Conservation (phyloP, 2,113 vertebrate genomes). For the Cyprinodon variegatus region DNA sequence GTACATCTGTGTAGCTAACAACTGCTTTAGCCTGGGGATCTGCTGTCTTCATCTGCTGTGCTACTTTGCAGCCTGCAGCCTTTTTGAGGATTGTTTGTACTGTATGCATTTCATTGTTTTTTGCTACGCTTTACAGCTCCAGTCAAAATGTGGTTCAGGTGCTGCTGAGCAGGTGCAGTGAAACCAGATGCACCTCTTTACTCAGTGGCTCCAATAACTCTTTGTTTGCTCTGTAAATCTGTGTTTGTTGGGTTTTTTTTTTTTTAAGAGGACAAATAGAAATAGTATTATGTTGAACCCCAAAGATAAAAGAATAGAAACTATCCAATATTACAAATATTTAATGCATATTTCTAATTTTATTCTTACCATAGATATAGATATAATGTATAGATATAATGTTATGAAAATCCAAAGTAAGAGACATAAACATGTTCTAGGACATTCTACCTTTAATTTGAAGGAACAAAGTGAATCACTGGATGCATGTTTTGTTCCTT, state of each 20-base stretch:
- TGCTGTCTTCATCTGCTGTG: constrained; percentile 59
- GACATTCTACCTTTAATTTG: not conserved
- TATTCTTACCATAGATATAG: too few relatives aligned
- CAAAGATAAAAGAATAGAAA: not conserved
- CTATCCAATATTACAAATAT: too few relatives aligned
- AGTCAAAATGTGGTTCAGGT: constrained; percentile 65
- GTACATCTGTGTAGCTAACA: constrained; percentile 48
- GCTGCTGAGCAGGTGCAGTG: constrained; percentile 65
- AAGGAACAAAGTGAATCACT: not conserved
- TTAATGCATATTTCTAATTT: too few relatives aligned
- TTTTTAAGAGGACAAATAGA: constrained; percentile 23
- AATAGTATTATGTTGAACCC: constrained; percentile 14
- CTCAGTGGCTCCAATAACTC: constrained; percentile 52
- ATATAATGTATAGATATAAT: not conserved
- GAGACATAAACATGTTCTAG: not conserved
- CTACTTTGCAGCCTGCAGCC: constrained; percentile 47
- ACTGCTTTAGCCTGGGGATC: constrained; percentile 48
- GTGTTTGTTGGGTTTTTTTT: constrained; percentile 17
- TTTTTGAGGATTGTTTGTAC: constrained; percentile 43
- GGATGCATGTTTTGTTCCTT: constrained; percentile 8
- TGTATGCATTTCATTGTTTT: constrained; percentile 46
- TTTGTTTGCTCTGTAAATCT: constrained; percentile 60
- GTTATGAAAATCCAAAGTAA: not conserved
- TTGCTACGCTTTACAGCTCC: constrained; percentile 42
- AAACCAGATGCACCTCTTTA: constrained; percentile 55